Percentiles rank a stretch among this genome's conserved stretches.
These are phyloP conservation scores for Andrena praecox DNA, from an alignment of 2,888 invertebrate genomes.

Conservation along the genomic window DNA sequence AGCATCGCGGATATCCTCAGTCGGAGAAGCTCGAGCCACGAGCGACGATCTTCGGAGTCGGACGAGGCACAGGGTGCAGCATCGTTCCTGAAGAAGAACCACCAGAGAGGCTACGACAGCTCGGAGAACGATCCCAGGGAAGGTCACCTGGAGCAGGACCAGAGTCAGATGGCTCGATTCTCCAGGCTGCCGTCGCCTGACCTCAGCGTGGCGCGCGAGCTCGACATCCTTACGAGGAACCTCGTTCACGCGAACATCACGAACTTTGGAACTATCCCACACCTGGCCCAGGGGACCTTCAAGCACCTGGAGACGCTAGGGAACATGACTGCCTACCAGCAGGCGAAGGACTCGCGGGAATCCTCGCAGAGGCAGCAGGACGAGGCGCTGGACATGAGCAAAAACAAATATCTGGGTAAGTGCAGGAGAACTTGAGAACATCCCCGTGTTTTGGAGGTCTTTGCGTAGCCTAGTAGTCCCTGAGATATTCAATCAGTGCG, in stretches of 20 bases:
- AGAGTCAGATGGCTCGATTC: conserved; percentile 62
- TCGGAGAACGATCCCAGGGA: conserved; percentile 41
- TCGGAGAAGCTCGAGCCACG: conserved; percentile 59
- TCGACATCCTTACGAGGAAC: conserved; percentile 81
- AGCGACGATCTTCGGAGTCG: conserved; percentile 49
- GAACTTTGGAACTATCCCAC: conserved; percentile 68
- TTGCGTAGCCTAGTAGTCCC: background rate
- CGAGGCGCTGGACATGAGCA: conserved; percentile 84
- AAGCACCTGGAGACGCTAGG: conserved; percentile 77
- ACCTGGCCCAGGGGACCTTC: conserved; percentile 67
- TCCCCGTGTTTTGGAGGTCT: background rate
- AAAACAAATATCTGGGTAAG: conserved; percentile 83
- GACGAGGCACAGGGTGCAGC: conserved; percentile 57
- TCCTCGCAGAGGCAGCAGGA: conserved; percentile 81
- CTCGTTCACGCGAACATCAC: conserved; percentile 79
- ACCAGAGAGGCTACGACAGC: conserved; percentile 52
- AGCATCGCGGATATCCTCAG: conserved; percentile 83
- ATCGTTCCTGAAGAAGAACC: conserved; percentile 67
- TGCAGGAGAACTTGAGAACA: background rate
- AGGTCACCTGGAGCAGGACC: conserved; percentile 42
- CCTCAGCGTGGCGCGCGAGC: conserved; percentile 77
- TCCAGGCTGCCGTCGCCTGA: conserved; percentile 77
- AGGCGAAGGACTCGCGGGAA: conserved; percentile 75
- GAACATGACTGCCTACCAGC: conserved; percentile 71
- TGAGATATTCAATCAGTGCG: background rate